These are phyloP conservation scores for Bombus pyrosoma DNA, from an alignment of 1,140 invertebrate genomes.

Conservation along the genomic window DNA sequence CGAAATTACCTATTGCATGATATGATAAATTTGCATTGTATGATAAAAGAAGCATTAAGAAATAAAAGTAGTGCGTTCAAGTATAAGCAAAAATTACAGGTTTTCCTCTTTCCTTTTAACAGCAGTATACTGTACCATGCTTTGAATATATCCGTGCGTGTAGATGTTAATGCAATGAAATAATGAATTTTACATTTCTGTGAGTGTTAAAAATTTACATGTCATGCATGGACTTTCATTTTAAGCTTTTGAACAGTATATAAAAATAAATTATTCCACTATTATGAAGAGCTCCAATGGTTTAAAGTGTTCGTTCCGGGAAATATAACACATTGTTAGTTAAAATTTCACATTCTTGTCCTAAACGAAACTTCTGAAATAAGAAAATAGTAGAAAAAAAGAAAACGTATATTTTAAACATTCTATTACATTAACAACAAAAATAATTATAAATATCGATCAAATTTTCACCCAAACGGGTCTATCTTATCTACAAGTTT, in stretches of 20 bases:
- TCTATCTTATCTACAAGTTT: too few species aligned
- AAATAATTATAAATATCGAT: not conserved
- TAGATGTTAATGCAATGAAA: not conserved
- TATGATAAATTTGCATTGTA: not conserved
- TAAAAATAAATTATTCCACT: not conserved
- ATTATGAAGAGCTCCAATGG: not conserved
- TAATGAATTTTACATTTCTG: not conserved
- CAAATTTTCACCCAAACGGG: too few species aligned
- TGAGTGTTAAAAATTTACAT: not conserved
- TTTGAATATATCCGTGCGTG: not conserved
- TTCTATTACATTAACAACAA: not conserved
- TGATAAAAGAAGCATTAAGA: not conserved
- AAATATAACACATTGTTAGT: not conserved
- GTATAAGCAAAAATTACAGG: not conserved
- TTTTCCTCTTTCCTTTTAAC: not conserved
- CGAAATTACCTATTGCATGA: too few species aligned
- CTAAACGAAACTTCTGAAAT: not conserved
- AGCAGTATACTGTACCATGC: not conserved
- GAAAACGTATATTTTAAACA: not conserved
- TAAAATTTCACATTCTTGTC: not conserved
- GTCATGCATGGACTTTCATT: not conserved
- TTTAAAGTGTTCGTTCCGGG: not conserved
- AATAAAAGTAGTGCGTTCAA: not conserved
- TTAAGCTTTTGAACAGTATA: not conserved
- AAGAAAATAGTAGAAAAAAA: not conserved